Base-by-base conservation (phyloP, 2,113 vertebrate genomes). In the Plotosus lineatus region DNA sequence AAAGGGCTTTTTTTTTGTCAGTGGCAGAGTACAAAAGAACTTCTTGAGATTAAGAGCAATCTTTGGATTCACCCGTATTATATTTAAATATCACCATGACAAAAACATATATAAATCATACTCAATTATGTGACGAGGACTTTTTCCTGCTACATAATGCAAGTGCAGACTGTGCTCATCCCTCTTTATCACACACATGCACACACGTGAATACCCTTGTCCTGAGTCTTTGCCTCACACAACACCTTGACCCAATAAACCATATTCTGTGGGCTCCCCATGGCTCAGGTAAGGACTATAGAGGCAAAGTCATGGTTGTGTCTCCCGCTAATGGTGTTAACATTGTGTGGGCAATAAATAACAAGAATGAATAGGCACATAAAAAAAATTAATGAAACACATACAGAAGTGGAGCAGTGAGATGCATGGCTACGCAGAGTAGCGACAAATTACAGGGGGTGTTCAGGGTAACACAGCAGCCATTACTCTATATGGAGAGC, bases 301-400 rank as follows among this genome's bases (percentile, higher is more conserved):
- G 89, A 88, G 91, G 88, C 90, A 92, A 93, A 93, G 90, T 91
- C 91, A 92, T 86, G 85, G 88, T 90, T 88, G 85, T 87, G 86
- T 89, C 88, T 92, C 88, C 77, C 77, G 56, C 87, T 93, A 95
- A 95, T 94, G 94, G 95, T 92, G 92, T 94, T 97, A 96, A 97
- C 96, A 98, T 96, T 94, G 95, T 94, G 93, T 90, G 83, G 94
- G 92, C 93, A 95, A 97, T 97, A 97, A 96, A 98, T 98, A 97
- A 94, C 89, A 83, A 89, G 89, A 92, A 93, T 90, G 91, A 92
- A 94, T 92, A 93, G 92, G 94, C 87, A 90, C 92, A 95, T 90
- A 89, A 82, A 93, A 96, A 92, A 92, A 93, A 93, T 91, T 90
- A 93, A 94, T 93, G 91, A 91, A 92, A 93, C 86, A 86, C 88